phyloP scores from a whole-genome alignment of 1,140 invertebrate species.

The Caenorhabditis brenneri region DNA sequence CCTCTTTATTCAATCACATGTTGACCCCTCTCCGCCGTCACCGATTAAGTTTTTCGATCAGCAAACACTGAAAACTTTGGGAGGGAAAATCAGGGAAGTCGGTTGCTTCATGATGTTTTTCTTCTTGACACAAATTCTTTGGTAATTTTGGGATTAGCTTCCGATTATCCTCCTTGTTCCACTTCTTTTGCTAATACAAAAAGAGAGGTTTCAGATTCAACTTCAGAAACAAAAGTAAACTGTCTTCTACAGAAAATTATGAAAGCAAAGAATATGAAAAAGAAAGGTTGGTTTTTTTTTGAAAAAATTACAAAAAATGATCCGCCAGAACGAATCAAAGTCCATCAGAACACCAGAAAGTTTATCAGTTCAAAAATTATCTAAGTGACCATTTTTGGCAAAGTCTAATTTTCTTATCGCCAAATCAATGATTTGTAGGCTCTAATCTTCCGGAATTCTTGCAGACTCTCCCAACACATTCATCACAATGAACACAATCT shows the following conservation, averaged over 20 bases:
- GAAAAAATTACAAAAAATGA: no score
- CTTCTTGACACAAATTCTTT: neutral
- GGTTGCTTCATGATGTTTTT: neutral
- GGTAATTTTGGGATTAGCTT: slow-evolving; percentile 21
- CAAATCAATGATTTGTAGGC: neutral
- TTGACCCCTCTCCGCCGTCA: neutral
- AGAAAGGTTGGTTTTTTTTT: neutral
- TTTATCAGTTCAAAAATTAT: neutral
- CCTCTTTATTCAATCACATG: slow-evolving; percentile 12
- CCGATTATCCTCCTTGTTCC: neutral
- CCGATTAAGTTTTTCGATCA: slow-evolving; percentile 21
- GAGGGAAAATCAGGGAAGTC: neutral
- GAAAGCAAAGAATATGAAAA: neutral
- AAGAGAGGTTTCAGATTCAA: no score
- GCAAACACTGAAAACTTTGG: neutral
- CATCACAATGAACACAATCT: slow-evolving; percentile 24
- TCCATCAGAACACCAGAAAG: neutral
- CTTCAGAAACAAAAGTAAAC: neutral
- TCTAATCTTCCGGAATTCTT: neutral
- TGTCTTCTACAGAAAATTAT: neutral
- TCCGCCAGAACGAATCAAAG: neutral
- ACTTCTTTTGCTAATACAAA: neutral
- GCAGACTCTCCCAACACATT: slow-evolving; percentile 2
- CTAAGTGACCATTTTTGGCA: neutral
- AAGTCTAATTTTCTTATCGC: neutral